Conservation (phyloP, 2,888 invertebrate genomes). For the Geotrupes spiniger region DNA sequence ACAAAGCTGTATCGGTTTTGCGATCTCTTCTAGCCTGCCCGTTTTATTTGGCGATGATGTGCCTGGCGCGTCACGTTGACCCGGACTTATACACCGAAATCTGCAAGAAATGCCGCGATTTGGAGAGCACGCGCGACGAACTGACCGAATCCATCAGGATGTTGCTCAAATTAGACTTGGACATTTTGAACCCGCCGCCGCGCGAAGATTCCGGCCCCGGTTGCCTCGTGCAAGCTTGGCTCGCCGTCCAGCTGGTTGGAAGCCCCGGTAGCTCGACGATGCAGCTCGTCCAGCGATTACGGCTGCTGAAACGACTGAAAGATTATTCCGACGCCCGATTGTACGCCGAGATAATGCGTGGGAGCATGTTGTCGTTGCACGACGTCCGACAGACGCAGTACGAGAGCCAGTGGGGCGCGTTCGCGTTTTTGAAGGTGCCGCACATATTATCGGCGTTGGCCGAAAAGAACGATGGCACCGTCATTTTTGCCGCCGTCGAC, state of each 20-base stretch:
- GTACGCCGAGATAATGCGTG: constrained; percentile 85
- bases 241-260: constrained; percentile 79
- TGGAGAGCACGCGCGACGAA: constrained; percentile 40
- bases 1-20: constrained; percentile 67
- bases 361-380: constrained; percentile 85
- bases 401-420: constrained; percentile 91
- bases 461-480: constrained; percentile 26
- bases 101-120: constrained; percentile 24
- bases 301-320: constrained; percentile 82
- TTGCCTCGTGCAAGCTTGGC: constrained; percentile 73
- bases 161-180: constrained; percentile 61
- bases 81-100: constrained; percentile 62
- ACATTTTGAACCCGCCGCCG: constrained; percentile 57
- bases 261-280: constrained; percentile 83
- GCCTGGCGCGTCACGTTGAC: constrained; percentile 78
- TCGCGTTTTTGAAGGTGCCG: constrained; percentile 88
- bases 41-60: constrained; percentile 78
- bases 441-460: constrained; percentile 61
- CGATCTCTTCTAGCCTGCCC: constrained; percentile 62
- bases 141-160: constrained; percentile 62
- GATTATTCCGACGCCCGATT: constrained; percentile 76
- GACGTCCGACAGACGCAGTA: constrained; percentile 80
- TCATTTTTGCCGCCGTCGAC: constrained; percentile 67
- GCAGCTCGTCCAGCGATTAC: constrained; percentile 75
- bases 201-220: constrained; percentile 64